These are phyloP conservation scores for Melanostoma scalare DNA, from an alignment of 2,888 invertebrate species.

Conservation along the genomic window DNA sequence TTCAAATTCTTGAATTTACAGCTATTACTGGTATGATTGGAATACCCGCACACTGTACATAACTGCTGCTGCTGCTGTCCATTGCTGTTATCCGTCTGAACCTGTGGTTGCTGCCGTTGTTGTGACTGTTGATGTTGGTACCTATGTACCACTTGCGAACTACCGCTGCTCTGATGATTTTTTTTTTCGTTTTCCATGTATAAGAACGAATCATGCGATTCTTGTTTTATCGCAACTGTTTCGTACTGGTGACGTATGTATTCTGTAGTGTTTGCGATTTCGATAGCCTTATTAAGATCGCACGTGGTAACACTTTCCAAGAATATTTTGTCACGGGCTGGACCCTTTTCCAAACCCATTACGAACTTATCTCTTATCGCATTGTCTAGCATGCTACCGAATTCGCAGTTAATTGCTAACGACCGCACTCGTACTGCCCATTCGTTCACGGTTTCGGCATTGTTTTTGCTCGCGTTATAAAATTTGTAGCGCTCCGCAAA, in stretches of 20 bases:
- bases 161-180: constrained; percentile 12
- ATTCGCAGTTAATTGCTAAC: no score
- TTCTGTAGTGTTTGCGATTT: constrained; percentile 50
- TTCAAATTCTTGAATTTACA: constrained; percentile 65
- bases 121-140: constrained; percentile 30
- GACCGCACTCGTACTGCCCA: no score
- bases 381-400: no score
- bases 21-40: constrained; percentile 38
- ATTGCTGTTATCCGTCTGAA: constrained; percentile 17
- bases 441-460: no score
- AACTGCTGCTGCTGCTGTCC: constrained; percentile 20
- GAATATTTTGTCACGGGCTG: constrained; percentile 60
- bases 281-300: constrained; percentile 30
- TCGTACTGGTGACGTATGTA: constrained; percentile 46
- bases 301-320: constrained; percentile 34
- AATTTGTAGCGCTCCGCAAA: no score
- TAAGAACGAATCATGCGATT: constrained; percentile 23
- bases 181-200: constrained; percentile 13
- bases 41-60: constrained; percentile 54
- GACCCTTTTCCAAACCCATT: constrained; percentile 64
- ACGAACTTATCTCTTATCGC: constrained; percentile 48
- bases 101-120: constrained; percentile 11
- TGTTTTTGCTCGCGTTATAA: no score
- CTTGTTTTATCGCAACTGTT: neutral
- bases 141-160: constrained; percentile 10